Evolutionary conservation across 2,797 vertebrate genomes (phyloP).

Genomic region (Pitangus sulphuratus): DNA sequence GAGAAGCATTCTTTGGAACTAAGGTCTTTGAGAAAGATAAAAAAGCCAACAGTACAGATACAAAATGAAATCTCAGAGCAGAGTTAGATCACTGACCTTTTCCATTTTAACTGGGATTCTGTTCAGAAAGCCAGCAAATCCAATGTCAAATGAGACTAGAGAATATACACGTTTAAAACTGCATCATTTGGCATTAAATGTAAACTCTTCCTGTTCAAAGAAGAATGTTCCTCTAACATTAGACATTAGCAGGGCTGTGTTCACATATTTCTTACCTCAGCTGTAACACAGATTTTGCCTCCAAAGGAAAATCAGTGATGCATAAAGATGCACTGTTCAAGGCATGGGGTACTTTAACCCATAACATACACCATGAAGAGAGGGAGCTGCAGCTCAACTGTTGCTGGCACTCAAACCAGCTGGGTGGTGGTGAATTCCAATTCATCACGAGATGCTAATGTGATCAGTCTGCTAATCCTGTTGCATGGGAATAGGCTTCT

Average conservation of each 20-base stretch:
- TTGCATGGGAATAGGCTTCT: not conserved
- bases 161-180: conserved; percentile 60
- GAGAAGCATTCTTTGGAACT: conserved; percentile 38
- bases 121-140: conserved; percentile 15
- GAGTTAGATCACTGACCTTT: conserved; percentile 23
- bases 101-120: not conserved
- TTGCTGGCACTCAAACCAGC: not conserved
- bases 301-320: not conserved
- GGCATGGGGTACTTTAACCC: not conserved
- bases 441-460: not conserved
- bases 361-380: accelerated
- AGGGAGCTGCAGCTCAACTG: not conserved
- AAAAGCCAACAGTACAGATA: conserved; percentile 8
- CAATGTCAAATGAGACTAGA: conserved; percentile 39
- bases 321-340: not conserved
- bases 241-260: not conserved
- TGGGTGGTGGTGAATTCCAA: not conserved
- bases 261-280: not conserved
- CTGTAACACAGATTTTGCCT: not conserved
- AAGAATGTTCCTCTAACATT: conserved; percentile 36
- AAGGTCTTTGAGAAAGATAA: conserved; percentile 49
- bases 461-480: not conserved
- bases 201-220: conserved; percentile 12
- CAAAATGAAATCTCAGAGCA: not conserved
- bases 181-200: conserved; percentile 1